Percentiles rank a stretch among this genome's conserved stretches.
Conservation (phyloP, 2,888 invertebrate genomes). For the Lottia gigantea region DNA sequence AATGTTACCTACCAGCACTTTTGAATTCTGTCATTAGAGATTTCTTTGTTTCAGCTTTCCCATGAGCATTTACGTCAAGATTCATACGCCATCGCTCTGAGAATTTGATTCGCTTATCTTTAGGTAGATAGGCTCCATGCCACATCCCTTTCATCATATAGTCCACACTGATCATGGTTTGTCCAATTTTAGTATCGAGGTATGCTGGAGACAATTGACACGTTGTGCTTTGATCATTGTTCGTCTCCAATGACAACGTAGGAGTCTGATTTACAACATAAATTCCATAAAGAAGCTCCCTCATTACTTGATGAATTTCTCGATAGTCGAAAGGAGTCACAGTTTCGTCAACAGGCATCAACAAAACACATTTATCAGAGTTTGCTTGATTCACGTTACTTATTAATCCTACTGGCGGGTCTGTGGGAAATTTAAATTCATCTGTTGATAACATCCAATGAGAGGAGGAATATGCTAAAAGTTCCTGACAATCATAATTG, state of each 20-base stretch:
- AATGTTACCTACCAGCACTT: slow-evolving; percentile 55
- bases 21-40: slow-evolving; percentile 64
- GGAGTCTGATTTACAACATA: slow-evolving; percentile 68
- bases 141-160: slow-evolving; percentile 68
- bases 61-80: slow-evolving; percentile 62
- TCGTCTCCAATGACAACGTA: slow-evolving; percentile 62
- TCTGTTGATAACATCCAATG: slow-evolving; percentile 66
- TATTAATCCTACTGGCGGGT: slow-evolving; percentile 64
- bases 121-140: slow-evolving; percentile 67
- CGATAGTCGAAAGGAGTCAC: slow-evolving; percentile 55
- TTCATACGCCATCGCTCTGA: slow-evolving; percentile 66
- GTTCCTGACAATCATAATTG: slow-evolving; percentile 64
- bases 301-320: slow-evolving; percentile 66
- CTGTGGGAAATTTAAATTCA: slow-evolving; percentile 62
- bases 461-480: slow-evolving; percentile 57
- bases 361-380: slow-evolving; percentile 45
- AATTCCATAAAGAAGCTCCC: slow-evolving; percentile 66
- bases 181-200: slow-evolving; percentile 64
- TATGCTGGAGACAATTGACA: slow-evolving; percentile 67
- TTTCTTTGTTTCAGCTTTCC: slow-evolving; percentile 65
- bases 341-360: slow-evolving; percentile 50
- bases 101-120: slow-evolving; percentile 67
- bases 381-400: slow-evolving; percentile 50
- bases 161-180: slow-evolving; percentile 64
- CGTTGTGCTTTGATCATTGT: slow-evolving; percentile 65